Evolutionary conservation across 2,888 invertebrate genomes (phyloP).

Genomic region (Zaprionus lineosus): DNA sequence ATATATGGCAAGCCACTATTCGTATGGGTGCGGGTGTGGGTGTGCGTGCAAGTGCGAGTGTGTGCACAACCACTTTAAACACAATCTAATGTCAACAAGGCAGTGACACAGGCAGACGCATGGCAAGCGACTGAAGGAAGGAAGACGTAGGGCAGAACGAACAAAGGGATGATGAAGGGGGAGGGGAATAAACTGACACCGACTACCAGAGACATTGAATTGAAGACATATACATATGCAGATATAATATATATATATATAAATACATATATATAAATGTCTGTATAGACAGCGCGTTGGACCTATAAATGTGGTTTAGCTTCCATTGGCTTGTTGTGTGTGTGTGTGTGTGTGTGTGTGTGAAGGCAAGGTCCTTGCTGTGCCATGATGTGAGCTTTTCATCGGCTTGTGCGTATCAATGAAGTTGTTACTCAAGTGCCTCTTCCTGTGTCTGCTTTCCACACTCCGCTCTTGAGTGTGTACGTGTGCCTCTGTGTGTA

Average conservation of each 20-base stretch:
- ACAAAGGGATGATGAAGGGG: conserved; percentile 24
- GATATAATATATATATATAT: no score
- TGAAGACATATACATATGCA: conserved; percentile 48
- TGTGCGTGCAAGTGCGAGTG: conserved; percentile 22
- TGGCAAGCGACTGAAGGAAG: no score
- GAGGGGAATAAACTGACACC: conserved; percentile 1
- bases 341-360: conserved; percentile 38
- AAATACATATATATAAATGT: no score
- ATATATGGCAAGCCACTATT: conserved; percentile 38
- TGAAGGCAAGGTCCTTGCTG: conserved; percentile 17
- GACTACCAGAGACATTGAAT: conserved; percentile 20
- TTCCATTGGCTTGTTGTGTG: conserved; percentile 67
- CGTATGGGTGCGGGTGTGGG: conserved; percentile 10
- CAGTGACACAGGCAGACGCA: no score
- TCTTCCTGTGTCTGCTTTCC: conserved; percentile 27
- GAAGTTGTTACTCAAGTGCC: conserved; percentile 70
- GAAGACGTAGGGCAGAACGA: neutral
- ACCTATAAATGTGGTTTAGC: conserved; percentile 75
- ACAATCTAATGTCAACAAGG: conserved; percentile 72
- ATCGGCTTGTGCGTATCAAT: conserved; percentile 61
- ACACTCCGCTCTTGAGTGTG: neutral
- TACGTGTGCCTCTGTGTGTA: neutral
- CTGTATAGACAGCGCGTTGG: no score
- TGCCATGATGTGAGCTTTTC: conserved; percentile 20
- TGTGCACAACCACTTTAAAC: conserved; percentile 69